phyloP scores from a whole-genome alignment of 2,113 vertebrate genomes.

The Anoura caudifer region DNA sequence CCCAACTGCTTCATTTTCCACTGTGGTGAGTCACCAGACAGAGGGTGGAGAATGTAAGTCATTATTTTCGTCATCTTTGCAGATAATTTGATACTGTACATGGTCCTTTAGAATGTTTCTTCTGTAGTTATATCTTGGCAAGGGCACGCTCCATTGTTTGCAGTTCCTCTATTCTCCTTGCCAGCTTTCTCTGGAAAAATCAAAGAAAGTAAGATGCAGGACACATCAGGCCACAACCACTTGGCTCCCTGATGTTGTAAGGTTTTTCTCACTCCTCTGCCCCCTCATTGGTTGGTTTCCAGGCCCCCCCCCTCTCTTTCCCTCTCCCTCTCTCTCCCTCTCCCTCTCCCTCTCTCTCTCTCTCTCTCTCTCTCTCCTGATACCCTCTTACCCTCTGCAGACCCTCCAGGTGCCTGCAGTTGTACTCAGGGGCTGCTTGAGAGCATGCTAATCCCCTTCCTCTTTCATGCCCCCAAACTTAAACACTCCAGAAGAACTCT shows the following conservation, averaged over 20 bases:
- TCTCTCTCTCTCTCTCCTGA: constrained; percentile 18
- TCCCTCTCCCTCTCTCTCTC: not conserved
- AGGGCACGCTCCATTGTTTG: constrained; percentile 68
- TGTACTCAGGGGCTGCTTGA: not conserved
- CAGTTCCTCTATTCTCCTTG: constrained; percentile 70
- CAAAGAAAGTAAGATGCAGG: constrained; percentile 77
- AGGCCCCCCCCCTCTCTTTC: constrained; percentile 34
- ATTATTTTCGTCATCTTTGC: constrained; percentile 67
- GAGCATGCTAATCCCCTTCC: constrained; percentile 23
- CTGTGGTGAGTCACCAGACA: constrained; percentile 59
- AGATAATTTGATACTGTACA: constrained; percentile 74
- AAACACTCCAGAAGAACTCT: constrained; percentile 51
- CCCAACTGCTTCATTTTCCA: constrained; percentile 64
- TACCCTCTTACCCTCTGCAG: not conserved
- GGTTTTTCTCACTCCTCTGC: constrained; percentile 51
- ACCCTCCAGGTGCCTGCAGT: constrained; percentile 20
- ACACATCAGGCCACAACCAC: constrained; percentile 67
- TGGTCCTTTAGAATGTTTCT: constrained; percentile 71
- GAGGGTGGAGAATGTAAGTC: constrained; percentile 66
- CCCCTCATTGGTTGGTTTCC: constrained; percentile 39
- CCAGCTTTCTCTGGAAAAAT: constrained; percentile 77
- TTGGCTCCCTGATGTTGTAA: constrained; percentile 60
- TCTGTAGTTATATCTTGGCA: constrained; percentile 80
- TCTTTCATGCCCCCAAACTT: constrained; percentile 57
- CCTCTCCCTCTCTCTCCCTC: not conserved